phyloP scores from a whole-genome alignment of 2,113 vertebrate species.

The Myocastor coypus region DNA sequence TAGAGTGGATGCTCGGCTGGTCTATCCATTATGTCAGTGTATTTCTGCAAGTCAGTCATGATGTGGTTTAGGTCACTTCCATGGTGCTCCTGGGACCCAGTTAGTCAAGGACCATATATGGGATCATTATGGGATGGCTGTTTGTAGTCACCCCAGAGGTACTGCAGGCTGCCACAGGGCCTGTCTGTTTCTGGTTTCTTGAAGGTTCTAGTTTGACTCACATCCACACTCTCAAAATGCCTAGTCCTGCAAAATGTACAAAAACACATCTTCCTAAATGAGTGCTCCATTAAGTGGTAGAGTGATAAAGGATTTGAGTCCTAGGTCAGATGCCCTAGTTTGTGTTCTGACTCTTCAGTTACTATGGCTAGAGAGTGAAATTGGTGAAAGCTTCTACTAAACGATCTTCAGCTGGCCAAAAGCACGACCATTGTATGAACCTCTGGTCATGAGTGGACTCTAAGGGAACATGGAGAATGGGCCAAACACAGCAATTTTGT shows the following conservation, averaged over 20 bases:
- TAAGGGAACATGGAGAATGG: slow-evolving; percentile 99
- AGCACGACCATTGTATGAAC: not conserved
- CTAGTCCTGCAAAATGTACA: not conserved
- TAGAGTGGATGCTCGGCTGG: not conserved
- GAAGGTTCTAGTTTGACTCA: not conserved
- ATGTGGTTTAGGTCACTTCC: not conserved
- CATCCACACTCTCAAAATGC: not conserved
- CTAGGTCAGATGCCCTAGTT: not conserved
- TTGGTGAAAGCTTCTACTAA: not conserved
- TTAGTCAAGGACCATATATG: not conserved
- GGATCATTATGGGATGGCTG: not conserved
- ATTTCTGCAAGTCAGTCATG: not conserved
- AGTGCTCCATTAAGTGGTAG: not conserved
- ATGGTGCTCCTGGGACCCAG: not conserved
- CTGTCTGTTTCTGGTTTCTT: not conserved
- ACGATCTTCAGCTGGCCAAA: not conserved
- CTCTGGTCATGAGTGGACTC: slow-evolving; percentile 90
- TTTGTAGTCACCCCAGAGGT: not conserved
- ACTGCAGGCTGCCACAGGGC: no score
- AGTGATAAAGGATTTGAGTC: not conserved
- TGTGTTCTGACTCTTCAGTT: not conserved
- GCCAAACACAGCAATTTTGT: slow-evolving; percentile 99
- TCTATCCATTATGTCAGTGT: not conserved
- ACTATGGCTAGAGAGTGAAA: not conserved
- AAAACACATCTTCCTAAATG: not conserved